Base-by-base conservation (phyloP, 1,140 invertebrate genomes). In the Eupristina koningsbergeri region DNA sequence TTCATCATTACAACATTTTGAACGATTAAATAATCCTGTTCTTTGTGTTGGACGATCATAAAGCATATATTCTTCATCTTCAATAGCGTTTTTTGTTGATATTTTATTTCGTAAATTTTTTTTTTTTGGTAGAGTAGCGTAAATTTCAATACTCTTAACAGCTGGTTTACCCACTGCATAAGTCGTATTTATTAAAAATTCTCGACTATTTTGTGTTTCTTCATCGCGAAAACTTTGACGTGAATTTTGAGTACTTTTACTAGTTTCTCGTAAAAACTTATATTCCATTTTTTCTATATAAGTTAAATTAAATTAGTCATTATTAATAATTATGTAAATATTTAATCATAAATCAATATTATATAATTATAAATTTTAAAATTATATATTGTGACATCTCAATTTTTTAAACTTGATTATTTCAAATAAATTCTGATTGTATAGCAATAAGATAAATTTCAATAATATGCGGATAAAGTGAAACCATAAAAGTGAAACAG, bases 51-150 rank as follows among this genome's bases (percentile, higher is more conserved):
- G 93, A 50, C 93, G 92, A 87, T 96, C 95, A 84, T 94, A 94
- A 13, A 94, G 87, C 89, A 95, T 93, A 85, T 94, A 95, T 86
- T 96, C 94, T 86, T 95, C 95, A 88, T 97, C 94, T 89, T 96
- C 95, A 63, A 94, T 94, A 39, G 94, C 93, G 85, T 94, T 94
- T 5, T 93, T 93, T 41, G 91, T 89, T 34, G 94, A 93, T 3
- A 93, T 91, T 80, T 96, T 94, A 61, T 94, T 94, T 83, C 95
- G 94, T 1, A 95, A 88, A 0, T 93, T 94, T 89, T 97, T 97
- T 90, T 97, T 97, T 91, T 98, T 98, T 3, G 97, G 97, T 22
- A 98, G 89, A 6, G 97, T 98, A 0, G 97, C 97, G 88, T 98
- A 98, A 85, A 98, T 97, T 91, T 97, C 96, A 76, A 98, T 97